A percentile compares a stretch with the other conserved stretches of the same genome.
These are phyloP conservation scores for Protaetia brevitarsis DNA, from an alignment of 1,140 invertebrate species.

Conservation along the genomic window DNA sequence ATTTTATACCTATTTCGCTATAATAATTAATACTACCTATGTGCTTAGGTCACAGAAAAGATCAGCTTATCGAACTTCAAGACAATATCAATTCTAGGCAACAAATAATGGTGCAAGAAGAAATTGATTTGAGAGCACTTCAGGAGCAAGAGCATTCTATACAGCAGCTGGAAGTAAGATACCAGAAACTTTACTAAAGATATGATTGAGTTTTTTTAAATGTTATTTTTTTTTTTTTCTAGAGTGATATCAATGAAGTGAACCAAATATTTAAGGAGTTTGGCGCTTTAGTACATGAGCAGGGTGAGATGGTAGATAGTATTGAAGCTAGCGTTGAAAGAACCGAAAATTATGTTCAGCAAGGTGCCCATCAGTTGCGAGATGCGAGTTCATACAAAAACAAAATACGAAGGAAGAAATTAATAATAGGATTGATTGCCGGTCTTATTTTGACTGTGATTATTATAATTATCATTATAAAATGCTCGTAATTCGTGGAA, in stretches of 20 bases:
- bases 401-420: slow-evolving; percentile 83
- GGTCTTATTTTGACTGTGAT: slow-evolving; percentile 67
- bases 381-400: slow-evolving; percentile 84
- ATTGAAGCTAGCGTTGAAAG: slow-evolving; percentile 95
- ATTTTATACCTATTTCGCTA: slow-evolving; percentile 25
- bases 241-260: slow-evolving; percentile 92
- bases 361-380: slow-evolving; percentile 75
- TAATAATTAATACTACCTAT: background rate
- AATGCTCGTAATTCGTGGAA: background rate
- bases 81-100: slow-evolving; percentile 53
- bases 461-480: slow-evolving; percentile 62
- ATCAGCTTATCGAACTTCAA: slow-evolving; percentile 65
- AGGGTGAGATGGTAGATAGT: slow-evolving; percentile 94
- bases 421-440: slow-evolving; percentile 67
- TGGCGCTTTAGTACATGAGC: slow-evolving; percentile 93
- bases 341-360: slow-evolving; percentile 80
- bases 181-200: too few species aligned
- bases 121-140: slow-evolving; percentile 78
- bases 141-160: slow-evolving; percentile 90
- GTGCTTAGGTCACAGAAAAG: slow-evolving; percentile 50
- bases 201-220: slow-evolving; percentile 22
- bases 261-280: slow-evolving; percentile 99
- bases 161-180: slow-evolving; percentile 78
- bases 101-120: slow-evolving; percentile 70
- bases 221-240: slow-evolving; percentile 46